Evolutionary conservation across 2,113 vertebrate species (phyloP).

Genomic region (Dissostichus mawsoni): DNA sequence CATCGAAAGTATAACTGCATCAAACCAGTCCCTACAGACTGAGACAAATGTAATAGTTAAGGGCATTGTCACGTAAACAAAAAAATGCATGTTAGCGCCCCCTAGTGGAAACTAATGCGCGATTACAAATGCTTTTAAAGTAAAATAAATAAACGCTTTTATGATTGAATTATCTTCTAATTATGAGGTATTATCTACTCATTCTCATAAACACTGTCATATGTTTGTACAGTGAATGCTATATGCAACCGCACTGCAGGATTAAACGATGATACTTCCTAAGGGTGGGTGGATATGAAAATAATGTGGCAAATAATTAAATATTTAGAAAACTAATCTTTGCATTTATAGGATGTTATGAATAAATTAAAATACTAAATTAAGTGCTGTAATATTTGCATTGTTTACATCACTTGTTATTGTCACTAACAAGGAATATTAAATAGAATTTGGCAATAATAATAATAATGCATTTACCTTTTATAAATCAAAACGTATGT

Average conservation of each 20-base stretch:
- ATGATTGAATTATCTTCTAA: too few species aligned
- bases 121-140: too few species aligned
- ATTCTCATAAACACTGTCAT: neutral
- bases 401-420: neutral
- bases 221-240: neutral
- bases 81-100: neutral
- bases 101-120: neutral
- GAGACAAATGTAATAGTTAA: too few species aligned
- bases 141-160: neutral
- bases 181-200: neutral
- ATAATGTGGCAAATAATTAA: too few species aligned
- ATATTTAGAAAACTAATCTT: too few species aligned
- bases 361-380: too few species aligned
- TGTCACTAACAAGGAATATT: neutral
- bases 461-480: neutral
- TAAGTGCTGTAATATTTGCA: too few species aligned
- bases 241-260: neutral
- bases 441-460: neutral
- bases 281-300: neutral
- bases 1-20: too few species aligned
- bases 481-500: neutral
- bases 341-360: too few species aligned
- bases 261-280: neutral
- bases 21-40: too few species aligned
- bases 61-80: too few species aligned